Conservation (phyloP, 1,140 invertebrate species). For the Anoplolepis gracilipes region DNA sequence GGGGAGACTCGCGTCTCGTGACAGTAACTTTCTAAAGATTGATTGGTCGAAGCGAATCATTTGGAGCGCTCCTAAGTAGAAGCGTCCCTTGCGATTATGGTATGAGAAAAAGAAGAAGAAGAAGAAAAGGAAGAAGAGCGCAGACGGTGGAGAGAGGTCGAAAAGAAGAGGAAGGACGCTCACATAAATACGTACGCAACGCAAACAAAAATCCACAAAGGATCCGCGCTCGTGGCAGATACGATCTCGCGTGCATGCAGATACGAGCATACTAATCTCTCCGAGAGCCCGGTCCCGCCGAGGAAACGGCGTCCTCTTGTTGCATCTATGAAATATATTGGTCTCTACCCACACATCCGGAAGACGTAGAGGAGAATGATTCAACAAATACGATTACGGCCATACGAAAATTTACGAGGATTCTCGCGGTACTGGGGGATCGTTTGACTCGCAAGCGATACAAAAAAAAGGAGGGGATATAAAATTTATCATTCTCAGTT, state of each 20-base stretch:
- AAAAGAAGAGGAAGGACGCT: conserved; percentile 77
- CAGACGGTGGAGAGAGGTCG: conserved; percentile 62
- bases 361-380: conserved; percentile 65
- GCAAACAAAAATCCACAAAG: conserved; percentile 84
- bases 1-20: background rate
- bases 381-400: conserved; percentile 70
- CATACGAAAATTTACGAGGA: conserved; percentile 51
- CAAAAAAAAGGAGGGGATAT: background rate
- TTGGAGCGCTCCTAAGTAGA: conserved; percentile 53
- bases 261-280: conserved; percentile 85
- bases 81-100: conserved; percentile 55
- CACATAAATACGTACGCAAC: conserved; percentile 84
- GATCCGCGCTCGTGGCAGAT: conserved; percentile 82
- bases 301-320: conserved; percentile 73
- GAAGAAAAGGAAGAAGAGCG: conserved; percentile 44
- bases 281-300: conserved; percentile 55
- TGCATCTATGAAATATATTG: conserved; percentile 75
- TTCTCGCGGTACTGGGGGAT: conserved; percentile 44
- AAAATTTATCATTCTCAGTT: conserved; percentile 3
- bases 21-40: conserved; percentile 27
- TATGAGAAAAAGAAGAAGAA: conserved; percentile 38
- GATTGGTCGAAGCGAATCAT: conserved; percentile 61
- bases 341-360: conserved; percentile 60
- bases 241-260: conserved; percentile 84
- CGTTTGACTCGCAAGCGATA: conserved; percentile 34